A percentile compares a stretch with the other conserved stretches of the same genome.
These are phyloP conservation scores for Pseudorhiza aurosa DNA, from an alignment of 30 jellyfish, hydroid and myxozoan genomes.

Conservation along the genomic window DNA sequence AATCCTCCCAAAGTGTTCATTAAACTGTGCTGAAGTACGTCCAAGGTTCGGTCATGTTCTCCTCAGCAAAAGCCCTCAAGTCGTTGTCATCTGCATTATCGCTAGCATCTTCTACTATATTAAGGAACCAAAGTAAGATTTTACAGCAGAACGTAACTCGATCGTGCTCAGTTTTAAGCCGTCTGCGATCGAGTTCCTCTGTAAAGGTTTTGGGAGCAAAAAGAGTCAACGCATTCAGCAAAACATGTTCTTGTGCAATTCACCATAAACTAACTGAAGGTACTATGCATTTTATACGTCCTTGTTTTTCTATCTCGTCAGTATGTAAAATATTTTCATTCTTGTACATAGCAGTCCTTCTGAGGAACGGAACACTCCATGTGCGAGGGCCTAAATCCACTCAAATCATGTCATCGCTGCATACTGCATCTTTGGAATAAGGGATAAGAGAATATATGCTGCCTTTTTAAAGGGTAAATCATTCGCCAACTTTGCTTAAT, in stretches of 20 bases:
- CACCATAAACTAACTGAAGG: conserved; percentile 69
- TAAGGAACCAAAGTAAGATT: conserved; percentile 11
- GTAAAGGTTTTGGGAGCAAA: conserved; percentile 36
- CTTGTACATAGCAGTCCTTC: too few species aligned
- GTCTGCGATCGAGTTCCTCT: conserved; percentile 48
- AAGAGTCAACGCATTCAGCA: conserved; percentile 1
- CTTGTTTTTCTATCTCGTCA: too few species aligned
- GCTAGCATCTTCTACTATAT: conserved; percentile 5
- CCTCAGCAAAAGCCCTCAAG: conserved; percentile 11
- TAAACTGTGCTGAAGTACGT: too few species aligned
- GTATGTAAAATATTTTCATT: too few species aligned
- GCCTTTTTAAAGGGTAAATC: too few species aligned
- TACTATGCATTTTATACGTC: too few species aligned
- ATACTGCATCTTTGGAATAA: too few species aligned
- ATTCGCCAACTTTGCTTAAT: too few species aligned
- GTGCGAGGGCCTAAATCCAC: too few species aligned
- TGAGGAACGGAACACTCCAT: too few species aligned
- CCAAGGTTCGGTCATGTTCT: conserved; percentile 36
- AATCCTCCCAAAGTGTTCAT: neutral
- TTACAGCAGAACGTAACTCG: conserved; percentile 11
- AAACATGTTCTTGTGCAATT: conserved; percentile 51
- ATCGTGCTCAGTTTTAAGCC: conserved; percentile 43
- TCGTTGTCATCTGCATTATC: conserved; percentile 25
- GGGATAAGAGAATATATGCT: too few species aligned
- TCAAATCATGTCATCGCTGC: too few species aligned